Evolutionary conservation across 2,113 vertebrate genomes (phyloP).

Genomic region (Columbina picui): DNA sequence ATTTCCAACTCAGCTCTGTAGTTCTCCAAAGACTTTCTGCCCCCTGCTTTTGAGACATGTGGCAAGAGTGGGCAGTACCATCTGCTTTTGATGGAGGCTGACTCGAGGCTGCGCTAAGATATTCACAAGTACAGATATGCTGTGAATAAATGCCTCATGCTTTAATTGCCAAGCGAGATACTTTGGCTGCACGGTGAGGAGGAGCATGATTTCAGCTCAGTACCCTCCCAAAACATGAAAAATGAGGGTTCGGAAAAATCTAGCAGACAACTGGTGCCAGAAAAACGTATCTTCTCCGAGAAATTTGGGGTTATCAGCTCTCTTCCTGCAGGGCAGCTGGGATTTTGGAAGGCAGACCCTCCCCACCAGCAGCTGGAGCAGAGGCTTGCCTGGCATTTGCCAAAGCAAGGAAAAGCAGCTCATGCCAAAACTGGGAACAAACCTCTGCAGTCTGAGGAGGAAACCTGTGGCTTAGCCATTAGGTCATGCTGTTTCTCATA

Average conservation of each 20-base stretch:
- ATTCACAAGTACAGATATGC: slow-evolving; percentile 39
- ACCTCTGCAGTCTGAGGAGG: slow-evolving; percentile 1
- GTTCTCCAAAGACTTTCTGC: slow-evolving; percentile 40
- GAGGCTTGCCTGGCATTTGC: rapidly evolving
- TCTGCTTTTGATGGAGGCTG: slow-evolving; percentile 58
- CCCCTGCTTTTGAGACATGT: slow-evolving; percentile 51
- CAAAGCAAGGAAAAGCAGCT: neutral
- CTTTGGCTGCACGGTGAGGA: neutral
- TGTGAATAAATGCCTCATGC: slow-evolving; percentile 43
- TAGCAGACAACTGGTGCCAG: neutral
- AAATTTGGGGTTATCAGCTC: slow-evolving; percentile 23
- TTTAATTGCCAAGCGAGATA: neutral
- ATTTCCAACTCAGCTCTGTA: slow-evolving; percentile 40
- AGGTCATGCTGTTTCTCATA: slow-evolving; percentile 20
- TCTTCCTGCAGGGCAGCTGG: neutral
- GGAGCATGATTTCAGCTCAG: slow-evolving; percentile 24
- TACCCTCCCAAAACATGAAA: slow-evolving; percentile 2
- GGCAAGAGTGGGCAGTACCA: slow-evolving; percentile 68
- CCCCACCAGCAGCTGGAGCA: neutral
- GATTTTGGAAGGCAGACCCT: neutral
- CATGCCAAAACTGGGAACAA: slow-evolving; percentile 10
- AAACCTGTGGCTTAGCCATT: slow-evolving; percentile 35
- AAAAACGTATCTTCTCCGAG: slow-evolving; percentile 7
- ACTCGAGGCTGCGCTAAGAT: slow-evolving; percentile 37
- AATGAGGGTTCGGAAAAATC: neutral